Percentiles rank a stretch among this genome's conserved stretches.
Conservation (phyloP, 1,140 invertebrate genomes). For the Calycopis cecrops region DNA sequence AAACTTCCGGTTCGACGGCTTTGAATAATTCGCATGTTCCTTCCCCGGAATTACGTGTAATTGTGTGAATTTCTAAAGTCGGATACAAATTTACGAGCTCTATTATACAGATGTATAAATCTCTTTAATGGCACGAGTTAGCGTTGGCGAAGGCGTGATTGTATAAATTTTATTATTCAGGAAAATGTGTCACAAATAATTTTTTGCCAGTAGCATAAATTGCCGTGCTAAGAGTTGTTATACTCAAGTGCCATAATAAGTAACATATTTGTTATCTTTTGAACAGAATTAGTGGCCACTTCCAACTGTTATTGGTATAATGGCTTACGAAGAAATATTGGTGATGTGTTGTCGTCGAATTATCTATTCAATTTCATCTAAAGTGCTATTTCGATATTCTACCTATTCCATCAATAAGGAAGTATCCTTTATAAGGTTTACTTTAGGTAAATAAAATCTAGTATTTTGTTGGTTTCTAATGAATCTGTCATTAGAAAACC, state of each 20-base stretch:
- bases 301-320: not conserved
- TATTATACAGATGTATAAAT: slow-evolving; percentile 60
- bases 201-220: slow-evolving; percentile 21
- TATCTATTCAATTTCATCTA: too few species aligned
- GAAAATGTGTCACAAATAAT: slow-evolving; percentile 35
- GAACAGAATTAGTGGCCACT: slow-evolving; percentile 1
- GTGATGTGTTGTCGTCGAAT: too few species aligned
- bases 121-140: slow-evolving; percentile 58
- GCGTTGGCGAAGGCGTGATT: slow-evolving; percentile 42
- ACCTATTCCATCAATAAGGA: too few species aligned
- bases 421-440: too few species aligned
- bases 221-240: slow-evolving; percentile 1
- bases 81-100: slow-evolving; percentile 58
- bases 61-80: slow-evolving; percentile 56
- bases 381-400: too few species aligned
- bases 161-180: slow-evolving; percentile 32
- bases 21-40: slow-evolving; percentile 60
- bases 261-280: slow-evolving; percentile 1
- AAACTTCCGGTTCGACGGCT: slow-evolving; percentile 61
- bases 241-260: slow-evolving; percentile 9
- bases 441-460: too few species aligned
- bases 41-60: slow-evolving; percentile 49
- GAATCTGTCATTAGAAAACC: too few species aligned
- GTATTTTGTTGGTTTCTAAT: too few species aligned
- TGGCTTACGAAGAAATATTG: too few species aligned